A percentile compares a stretch with the other conserved stretches of the same genome.
Conservation (phyloP, 1,140 invertebrate genomes). For the Ridgeia piscesae region DNA sequence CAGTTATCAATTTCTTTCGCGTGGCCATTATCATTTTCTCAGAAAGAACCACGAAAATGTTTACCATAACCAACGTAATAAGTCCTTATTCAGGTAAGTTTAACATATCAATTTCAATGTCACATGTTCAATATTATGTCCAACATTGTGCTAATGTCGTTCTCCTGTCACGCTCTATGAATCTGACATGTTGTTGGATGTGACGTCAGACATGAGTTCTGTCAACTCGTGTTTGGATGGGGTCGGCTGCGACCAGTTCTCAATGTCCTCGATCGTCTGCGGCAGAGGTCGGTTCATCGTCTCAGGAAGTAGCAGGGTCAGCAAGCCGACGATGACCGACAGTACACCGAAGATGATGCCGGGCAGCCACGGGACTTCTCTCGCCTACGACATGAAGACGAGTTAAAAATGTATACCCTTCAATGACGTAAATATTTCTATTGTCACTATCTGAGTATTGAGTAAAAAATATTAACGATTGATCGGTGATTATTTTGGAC, state of each 20-base stretch:
- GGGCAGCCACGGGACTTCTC: conserved; percentile 25
- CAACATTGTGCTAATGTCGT: not conserved
- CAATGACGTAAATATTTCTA: conserved; percentile 5
- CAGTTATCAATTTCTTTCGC: not conserved
- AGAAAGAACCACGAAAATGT: not conserved
- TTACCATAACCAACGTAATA: not conserved
- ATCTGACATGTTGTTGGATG: not conserved
- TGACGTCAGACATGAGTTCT: not conserved
- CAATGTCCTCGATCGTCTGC: conserved; percentile 34
- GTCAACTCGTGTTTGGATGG: not conserved
- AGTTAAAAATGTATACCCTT: not conserved
- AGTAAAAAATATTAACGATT: not conserved
- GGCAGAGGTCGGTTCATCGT: conserved; percentile 34
- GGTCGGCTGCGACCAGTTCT: conserved; percentile 24
- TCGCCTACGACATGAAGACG: conserved; percentile 11
- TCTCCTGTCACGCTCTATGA: not conserved
- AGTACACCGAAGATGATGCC: conserved; percentile 31
- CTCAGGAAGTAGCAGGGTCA: conserved; percentile 32
- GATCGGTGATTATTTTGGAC: not conserved
- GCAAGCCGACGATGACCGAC: conserved; percentile 29
- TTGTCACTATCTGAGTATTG: not conserved
- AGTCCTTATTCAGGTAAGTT: not conserved
- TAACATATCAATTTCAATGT: too few relatives aligned
- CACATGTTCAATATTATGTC: not conserved
- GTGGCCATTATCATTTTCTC: not conserved